A percentile compares a stretch with the other conserved stretches of the same genome.
Evolutionary conservation across 1,140 invertebrate species (phyloP).

Genomic region (Drosophila bocqueti): DNA sequence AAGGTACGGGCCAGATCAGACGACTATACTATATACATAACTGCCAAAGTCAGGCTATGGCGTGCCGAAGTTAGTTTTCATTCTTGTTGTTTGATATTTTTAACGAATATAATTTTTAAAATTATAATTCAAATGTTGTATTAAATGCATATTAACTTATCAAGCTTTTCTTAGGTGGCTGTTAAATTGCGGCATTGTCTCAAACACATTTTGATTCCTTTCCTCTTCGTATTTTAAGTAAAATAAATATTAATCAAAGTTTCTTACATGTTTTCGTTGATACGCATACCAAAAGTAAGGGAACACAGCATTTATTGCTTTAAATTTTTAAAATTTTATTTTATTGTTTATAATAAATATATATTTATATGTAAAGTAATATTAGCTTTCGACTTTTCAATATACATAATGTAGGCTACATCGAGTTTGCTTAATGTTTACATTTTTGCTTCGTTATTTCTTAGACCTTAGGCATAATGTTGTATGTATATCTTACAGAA

Average conservation of each 20-base stretch:
- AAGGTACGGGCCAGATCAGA: no score
- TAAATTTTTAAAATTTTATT: conserved; percentile 80
- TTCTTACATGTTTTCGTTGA: background rate
- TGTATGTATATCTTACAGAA: conserved; percentile 74
- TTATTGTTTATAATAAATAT: conserved; percentile 81
- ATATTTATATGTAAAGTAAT: conserved; percentile 61
- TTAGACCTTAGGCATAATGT: conserved; percentile 59
- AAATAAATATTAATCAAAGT: background rate
- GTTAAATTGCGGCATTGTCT: background rate
- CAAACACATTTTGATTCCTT: background rate
- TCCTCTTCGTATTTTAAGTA: background rate
- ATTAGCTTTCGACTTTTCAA: conserved; percentile 69
- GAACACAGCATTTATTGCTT: conserved; percentile 25
- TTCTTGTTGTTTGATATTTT: no score
- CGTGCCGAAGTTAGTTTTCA: no score
- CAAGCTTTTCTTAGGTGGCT: background rate
- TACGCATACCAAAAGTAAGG: background rate
- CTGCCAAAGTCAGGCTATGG: no score
- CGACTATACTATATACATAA: no score
- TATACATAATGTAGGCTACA: conserved; percentile 71
- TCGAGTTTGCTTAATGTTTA: conserved; percentile 68
- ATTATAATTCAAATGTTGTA: no score
- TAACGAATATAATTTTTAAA: no score
- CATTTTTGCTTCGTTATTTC: conserved; percentile 60
- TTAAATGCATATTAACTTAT: no score